Conservation (phyloP, 2,888 invertebrate species). For the Choreutis nemorana region DNA sequence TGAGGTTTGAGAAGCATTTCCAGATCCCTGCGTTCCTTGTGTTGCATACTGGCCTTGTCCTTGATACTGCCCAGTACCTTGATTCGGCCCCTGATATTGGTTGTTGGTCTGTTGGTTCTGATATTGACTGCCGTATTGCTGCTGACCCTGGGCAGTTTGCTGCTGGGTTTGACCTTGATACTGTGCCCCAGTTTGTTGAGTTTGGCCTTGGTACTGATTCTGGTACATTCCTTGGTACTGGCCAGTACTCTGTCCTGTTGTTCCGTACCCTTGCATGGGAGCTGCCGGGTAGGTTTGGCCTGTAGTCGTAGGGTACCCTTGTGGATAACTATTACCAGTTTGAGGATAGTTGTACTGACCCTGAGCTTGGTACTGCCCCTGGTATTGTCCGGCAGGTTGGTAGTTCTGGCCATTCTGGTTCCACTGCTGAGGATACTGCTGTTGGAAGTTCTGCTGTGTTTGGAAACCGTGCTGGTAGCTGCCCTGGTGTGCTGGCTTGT, state of each 20-base stretch:
- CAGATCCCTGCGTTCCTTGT: constrained; percentile 2
- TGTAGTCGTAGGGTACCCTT: constrained; percentile 2
- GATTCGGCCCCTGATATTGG: constrained; percentile 10
- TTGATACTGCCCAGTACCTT: constrained; percentile 18
- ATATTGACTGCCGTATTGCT: constrained; percentile 13
- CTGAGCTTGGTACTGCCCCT: constrained; percentile 19
- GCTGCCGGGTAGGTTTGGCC: constrained; percentile 13
- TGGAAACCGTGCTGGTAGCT: constrained; percentile 10
- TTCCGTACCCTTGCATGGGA: constrained; percentile 9
- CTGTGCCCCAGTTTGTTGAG: constrained; percentile 12
- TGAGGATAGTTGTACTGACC: constrained; percentile 17
- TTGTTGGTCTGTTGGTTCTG: constrained; percentile 8
- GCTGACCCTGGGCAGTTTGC: constrained; percentile 11
- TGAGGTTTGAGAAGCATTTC: constrained; percentile 4
- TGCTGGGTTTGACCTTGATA: constrained; percentile 15
- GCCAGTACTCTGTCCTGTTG: constrained; percentile 15
- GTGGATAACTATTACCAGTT: constrained; percentile 12
- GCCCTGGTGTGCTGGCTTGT: constrained; percentile 25
- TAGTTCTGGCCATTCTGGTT: constrained; percentile 19
- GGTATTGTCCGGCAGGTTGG: constrained; percentile 19
- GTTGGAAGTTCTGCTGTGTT: constrained; percentile 12
- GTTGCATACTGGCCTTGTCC: constrained; percentile 12
- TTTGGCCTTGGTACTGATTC: constrained; percentile 10
- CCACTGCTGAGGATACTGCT: constrained; percentile 21
- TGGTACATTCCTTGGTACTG: constrained; percentile 7